Conservation (phyloP, 2,797 vertebrate genomes). For the Xiphophorus birchmanni region DNA sequence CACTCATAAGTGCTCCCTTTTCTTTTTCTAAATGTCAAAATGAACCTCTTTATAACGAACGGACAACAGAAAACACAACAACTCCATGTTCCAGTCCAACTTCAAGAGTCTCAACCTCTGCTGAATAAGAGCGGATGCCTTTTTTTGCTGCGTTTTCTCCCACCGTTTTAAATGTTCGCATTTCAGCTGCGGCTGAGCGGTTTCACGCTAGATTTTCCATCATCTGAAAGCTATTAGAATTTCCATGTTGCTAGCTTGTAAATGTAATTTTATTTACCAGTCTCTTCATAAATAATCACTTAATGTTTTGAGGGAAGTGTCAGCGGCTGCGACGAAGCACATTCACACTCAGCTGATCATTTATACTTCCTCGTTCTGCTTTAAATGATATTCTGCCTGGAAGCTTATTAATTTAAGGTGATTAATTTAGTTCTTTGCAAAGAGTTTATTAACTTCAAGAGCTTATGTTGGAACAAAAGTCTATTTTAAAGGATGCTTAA, state of each 20-base stretch:
- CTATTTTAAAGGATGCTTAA: background rate
- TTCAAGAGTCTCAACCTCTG: conserved; percentile 13
- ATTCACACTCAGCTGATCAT: conserved; percentile 31
- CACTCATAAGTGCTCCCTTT: background rate
- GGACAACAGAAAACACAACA: background rate
- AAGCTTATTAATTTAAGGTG: conserved; percentile 54
- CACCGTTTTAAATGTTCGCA: conserved; percentile 33
- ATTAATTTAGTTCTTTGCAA: background rate
- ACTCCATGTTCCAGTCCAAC: background rate
- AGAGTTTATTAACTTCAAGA: background rate
- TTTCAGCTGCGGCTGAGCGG: conserved; percentile 9
- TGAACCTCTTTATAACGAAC: conserved; percentile 12
- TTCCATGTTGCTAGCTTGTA: conserved; percentile 32
- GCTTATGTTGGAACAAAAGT: background rate
- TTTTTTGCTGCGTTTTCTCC: conserved; percentile 34
- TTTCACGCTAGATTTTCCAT: conserved; percentile 12
- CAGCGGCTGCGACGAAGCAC: conserved; percentile 8
- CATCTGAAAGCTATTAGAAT: conserved; percentile 19
- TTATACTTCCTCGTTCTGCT: conserved; percentile 41
- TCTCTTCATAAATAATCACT: conserved; percentile 48
- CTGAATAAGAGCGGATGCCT: conserved; percentile 30
- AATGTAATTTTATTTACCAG: conserved; percentile 34
- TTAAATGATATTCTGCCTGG: conserved; percentile 47
- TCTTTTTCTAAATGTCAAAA: conserved; percentile 10
- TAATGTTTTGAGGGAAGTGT: conserved; percentile 28